phyloP scores from a whole-genome alignment of 2,797 vertebrate genomes.

The Gallinago solitaria region DNA sequence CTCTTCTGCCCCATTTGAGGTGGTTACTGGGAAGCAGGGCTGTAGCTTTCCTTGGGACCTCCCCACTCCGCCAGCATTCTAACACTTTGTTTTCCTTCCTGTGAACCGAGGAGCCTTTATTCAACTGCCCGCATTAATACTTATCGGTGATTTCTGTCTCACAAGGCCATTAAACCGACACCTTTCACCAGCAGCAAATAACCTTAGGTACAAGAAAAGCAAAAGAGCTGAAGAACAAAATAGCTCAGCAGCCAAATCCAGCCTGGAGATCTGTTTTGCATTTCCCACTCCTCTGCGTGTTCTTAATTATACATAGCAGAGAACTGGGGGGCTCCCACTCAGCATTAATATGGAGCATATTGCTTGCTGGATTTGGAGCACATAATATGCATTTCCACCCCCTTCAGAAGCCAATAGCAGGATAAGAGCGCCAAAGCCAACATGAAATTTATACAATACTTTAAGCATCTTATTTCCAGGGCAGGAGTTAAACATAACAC shows the following conservation, averaged over 20 bases:
- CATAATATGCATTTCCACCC: not conserved
- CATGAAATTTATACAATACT: not conserved
- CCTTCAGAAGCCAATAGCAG: not conserved
- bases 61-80: not conserved
- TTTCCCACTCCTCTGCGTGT: conserved; percentile 18
- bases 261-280: not conserved
- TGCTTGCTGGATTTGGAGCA: not conserved
- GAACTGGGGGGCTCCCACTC: not conserved
- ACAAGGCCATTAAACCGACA: not conserved
- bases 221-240: not conserved
- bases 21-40: not conserved
- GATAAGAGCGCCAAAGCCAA: not conserved
- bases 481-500: not conserved
- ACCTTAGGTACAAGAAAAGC: not conserved
- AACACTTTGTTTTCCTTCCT: not conserved
- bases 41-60: not conserved
- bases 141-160: not conserved
- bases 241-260: not conserved
- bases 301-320: conserved; percentile 28
- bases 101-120: not conserved
- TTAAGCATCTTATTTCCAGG: not conserved
- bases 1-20: not conserved
- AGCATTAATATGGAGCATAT: conserved; percentile 1
- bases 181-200: conserved; percentile 11
- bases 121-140: not conserved